Evolutionary conservation across 2,797 vertebrate genomes (phyloP), one percentile per base, ranked within the genome.

Genomic region (Tragopan temminckii): DNA sequence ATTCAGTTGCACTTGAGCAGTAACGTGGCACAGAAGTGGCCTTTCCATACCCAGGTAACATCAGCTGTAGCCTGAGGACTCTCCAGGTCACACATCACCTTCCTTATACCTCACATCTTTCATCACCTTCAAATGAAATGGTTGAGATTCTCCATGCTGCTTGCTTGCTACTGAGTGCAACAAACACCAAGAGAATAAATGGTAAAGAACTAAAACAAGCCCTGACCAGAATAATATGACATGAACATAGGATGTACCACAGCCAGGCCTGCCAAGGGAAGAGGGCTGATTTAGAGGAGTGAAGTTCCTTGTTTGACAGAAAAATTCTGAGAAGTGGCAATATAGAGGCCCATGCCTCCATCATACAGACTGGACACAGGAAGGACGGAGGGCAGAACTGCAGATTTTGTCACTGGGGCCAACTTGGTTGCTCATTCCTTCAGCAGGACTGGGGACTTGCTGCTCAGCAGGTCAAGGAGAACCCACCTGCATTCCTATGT

Each of bases 311-410:
- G 20, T 48, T 84, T 77, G 16, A 77, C 64, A 42, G 29, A 42
- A n/a, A 74, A 66, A 23, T 11, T 29, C 62, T 46, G n/a, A 58
- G 13, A 63, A 50, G 8, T 2, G 1, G 29, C 59, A 77, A 64
- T 35, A 27, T 1, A 16, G 35, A 27, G 3, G 40, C 24, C 36
- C 6, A 0, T n/a, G 85, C 20, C 27, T 48, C 69, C 20, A 69
- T 62, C 64, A 33, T 12, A 21, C 0, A 0, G 84, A 21, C 5
- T 3, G 24, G 35, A 48, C 14, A 59, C 0, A 0, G 33, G 27
- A 58, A 67, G 8, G 20, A 2, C 81, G 31, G 42, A 62, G 11
- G 80, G 21, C n/a, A 2, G 0, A 2, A 3, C 23, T 4, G 0
- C 0, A 21, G 68, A 5, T 40, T 12, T 21, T 3, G 1, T 4